Conservation (phyloP, 2,888 invertebrate genomes). For the Azorinus chamasolen region DNA sequence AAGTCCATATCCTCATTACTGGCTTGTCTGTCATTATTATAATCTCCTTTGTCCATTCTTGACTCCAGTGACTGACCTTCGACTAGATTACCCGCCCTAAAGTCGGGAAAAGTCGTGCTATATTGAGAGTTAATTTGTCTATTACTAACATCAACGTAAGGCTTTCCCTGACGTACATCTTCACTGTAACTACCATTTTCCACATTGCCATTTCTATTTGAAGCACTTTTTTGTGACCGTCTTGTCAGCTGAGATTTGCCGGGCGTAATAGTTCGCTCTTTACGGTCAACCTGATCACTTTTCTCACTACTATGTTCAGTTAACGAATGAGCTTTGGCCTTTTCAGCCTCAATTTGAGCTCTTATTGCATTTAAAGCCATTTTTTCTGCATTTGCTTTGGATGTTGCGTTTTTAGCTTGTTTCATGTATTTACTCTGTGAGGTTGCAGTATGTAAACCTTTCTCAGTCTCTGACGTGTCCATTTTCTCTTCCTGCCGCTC, state of each 20-base stretch:
- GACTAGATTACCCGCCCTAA: slow-evolving; percentile 69
- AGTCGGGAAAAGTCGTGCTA: slow-evolving; percentile 77
- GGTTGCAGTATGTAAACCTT: slow-evolving; percentile 61
- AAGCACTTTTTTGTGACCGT: slow-evolving; percentile 60
- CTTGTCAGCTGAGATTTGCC: slow-evolving; percentile 39
- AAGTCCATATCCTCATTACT: slow-evolving; percentile 57
- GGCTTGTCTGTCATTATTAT: slow-evolving; percentile 30
- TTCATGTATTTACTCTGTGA: slow-evolving; percentile 79
- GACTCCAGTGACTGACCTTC: slow-evolving; percentile 47
- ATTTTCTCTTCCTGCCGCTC: slow-evolving; percentile 71
- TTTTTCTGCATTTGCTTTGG: slow-evolving; percentile 74
- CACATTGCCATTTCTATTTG: slow-evolving; percentile 46
- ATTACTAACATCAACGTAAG: slow-evolving; percentile 56
- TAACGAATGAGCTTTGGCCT: slow-evolving; percentile 15
- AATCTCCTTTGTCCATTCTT: slow-evolving; percentile 53
- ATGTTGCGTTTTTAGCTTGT: slow-evolving; percentile 75
- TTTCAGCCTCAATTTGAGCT: slow-evolving; percentile 51
- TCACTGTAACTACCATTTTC: slow-evolving; percentile 21
- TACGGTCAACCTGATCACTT: slow-evolving; percentile 28
- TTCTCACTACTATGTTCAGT: slow-evolving; percentile 29
- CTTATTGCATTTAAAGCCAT: slow-evolving; percentile 61
- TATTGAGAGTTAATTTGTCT: slow-evolving; percentile 59
- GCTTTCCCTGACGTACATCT: slow-evolving; percentile 45
- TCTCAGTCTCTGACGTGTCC: slow-evolving; percentile 70
- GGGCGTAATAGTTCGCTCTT: slow-evolving; percentile 58